A percentile compares a stretch with the other conserved stretches of the same genome.
phyloP scores from a whole-genome alignment of 2,113 vertebrate genomes.

The Suncus etruscus region DNA sequence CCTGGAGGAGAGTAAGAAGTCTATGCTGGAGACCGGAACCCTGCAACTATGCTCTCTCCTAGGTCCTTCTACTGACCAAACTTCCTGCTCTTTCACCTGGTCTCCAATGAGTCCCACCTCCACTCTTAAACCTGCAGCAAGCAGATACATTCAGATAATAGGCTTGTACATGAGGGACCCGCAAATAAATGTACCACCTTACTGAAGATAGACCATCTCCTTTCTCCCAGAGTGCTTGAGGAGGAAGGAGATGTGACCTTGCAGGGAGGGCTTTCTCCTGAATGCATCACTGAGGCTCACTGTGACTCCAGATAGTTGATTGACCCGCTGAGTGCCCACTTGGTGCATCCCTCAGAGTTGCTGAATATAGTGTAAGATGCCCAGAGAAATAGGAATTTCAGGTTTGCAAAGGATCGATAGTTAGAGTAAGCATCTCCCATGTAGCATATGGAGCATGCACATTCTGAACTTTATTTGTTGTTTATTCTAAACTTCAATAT shows the following conservation, averaged over 20 bases:
- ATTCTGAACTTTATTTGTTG: conserved; percentile 4
- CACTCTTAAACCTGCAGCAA: background rate
- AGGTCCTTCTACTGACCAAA: background rate
- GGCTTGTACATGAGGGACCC: background rate
- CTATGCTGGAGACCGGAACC: background rate
- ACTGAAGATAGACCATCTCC: background rate
- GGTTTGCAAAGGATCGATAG: background rate
- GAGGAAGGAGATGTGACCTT: background rate
- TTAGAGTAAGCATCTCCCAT: background rate
- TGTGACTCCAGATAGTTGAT: background rate
- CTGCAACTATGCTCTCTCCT: background rate
- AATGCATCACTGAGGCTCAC: background rate
- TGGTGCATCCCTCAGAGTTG: background rate
- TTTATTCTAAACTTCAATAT: conserved; percentile 44
- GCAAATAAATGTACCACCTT: background rate
- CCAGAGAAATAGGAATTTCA: conserved; percentile 24
- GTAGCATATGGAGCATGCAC: conserved; percentile 3
- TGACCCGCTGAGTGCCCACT: background rate
- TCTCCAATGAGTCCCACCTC: background rate
- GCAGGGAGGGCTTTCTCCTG: background rate
- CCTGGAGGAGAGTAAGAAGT: background rate
- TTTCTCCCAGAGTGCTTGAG: background rate
- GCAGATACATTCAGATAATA: background rate
- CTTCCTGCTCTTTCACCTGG: background rate
- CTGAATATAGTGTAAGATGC: background rate